phyloP scores from a whole-genome alignment of 2,113 vertebrate genomes.

The Oxygymnocypris stewartii region DNA sequence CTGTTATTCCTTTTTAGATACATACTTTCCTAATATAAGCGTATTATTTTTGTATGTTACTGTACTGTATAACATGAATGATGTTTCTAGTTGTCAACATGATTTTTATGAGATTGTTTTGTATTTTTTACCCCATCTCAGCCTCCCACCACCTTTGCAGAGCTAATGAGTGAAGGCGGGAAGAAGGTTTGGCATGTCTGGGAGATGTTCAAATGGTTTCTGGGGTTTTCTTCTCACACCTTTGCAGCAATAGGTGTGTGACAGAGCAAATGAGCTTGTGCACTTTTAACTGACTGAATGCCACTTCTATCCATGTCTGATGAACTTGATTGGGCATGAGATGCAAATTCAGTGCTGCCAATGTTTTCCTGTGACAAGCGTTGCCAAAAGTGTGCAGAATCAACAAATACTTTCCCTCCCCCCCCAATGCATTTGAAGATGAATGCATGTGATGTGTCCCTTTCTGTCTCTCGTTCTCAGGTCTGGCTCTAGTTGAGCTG shows the following conservation, averaged over 20 bases:
- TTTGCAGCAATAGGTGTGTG: constrained; percentile 74
- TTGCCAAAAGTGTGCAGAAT: no score
- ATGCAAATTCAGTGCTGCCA: neutral
- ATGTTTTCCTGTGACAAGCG: no score
- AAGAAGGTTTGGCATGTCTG: constrained; percentile 78
- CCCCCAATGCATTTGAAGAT: neutral
- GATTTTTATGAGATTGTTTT: neutral
- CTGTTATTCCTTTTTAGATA: neutral
- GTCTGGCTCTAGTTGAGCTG: constrained; percentile 75
- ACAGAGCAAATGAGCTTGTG: neutral
- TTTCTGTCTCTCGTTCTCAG: constrained; percentile 63
- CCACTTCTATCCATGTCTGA: neutral
- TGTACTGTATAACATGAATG: neutral
- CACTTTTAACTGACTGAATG: neutral
- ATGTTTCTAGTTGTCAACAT: neutral
- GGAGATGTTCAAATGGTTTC: constrained; percentile 85
- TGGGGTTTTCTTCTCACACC: constrained; percentile 84
- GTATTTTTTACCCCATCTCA: constrained; percentile 54
- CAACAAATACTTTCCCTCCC: no score
- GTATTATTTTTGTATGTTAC: neutral
- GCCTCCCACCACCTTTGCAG: constrained; percentile 71
- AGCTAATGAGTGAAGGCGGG: constrained; percentile 79
- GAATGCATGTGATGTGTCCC: neutral
- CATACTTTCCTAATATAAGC: neutral
- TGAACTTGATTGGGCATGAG: neutral